Evolutionary conservation across 2,797 vertebrate species (phyloP).

Genomic region (Danio choprae): DNA sequence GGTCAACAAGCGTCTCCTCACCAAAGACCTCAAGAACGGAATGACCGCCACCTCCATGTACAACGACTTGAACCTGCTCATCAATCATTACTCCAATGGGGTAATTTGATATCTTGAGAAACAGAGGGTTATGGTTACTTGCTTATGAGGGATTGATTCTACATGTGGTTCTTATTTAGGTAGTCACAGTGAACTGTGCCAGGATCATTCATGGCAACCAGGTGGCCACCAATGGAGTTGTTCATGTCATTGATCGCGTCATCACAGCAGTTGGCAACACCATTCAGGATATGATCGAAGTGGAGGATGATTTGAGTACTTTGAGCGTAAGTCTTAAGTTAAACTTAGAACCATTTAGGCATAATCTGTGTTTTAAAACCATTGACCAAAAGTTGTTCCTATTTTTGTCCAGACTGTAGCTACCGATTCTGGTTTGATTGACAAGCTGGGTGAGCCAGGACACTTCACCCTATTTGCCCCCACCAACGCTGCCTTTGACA

Average conservation of each 20-base stretch:
- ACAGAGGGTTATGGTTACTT: background rate
- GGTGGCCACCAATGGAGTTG: slow-evolving; percentile 96
- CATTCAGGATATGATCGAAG: slow-evolving; percentile 86
- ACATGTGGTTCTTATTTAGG: slow-evolving; percentile 70
- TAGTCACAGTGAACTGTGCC: slow-evolving; percentile 98
- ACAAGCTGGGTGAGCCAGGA: slow-evolving; percentile 84
- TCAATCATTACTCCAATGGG: slow-evolving; percentile 97
- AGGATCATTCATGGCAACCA: slow-evolving; percentile 95
- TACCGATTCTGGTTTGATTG: slow-evolving; percentile 80
- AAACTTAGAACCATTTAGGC: background rate
- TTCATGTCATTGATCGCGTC: slow-evolving; percentile 94
- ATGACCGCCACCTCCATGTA: slow-evolving; percentile 90
- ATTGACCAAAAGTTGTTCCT: background rate
- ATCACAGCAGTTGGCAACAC: slow-evolving; percentile 86
- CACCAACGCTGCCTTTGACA: slow-evolving; percentile 92
- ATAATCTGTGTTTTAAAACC: background rate
- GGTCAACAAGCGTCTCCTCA: slow-evolving; percentile 90
- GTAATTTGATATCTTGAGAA: slow-evolving; percentile 74
- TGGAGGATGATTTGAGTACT: slow-evolving; percentile 87
- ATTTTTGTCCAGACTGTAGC: slow-evolving; percentile 79
- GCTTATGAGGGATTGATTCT: background rate
- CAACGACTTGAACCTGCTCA: slow-evolving; percentile 85
- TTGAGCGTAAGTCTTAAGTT: slow-evolving; percentile 79
- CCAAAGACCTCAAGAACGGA: slow-evolving; percentile 95
- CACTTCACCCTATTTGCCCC: slow-evolving; percentile 96